These are phyloP conservation scores for Eleutherodactylus coqui DNA, from an alignment of 2,797 vertebrate species.

Conservation along the genomic window DNA sequence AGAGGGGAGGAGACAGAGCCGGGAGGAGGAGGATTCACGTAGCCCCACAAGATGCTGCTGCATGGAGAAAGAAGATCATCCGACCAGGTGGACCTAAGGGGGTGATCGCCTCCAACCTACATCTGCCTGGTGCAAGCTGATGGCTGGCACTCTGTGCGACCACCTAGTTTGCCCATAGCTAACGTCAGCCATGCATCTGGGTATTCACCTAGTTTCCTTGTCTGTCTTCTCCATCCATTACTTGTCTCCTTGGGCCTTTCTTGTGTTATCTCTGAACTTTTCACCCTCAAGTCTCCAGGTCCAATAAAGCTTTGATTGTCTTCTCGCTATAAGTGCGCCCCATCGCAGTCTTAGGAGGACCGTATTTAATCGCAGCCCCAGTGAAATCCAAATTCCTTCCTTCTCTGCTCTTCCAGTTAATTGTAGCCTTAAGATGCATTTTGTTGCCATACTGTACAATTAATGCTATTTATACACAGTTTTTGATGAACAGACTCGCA, in stretches of 20 bases:
- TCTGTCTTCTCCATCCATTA: no score
- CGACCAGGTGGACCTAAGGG: no score
- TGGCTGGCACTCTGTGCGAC: no score
- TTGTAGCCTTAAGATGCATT: conserved; percentile 38
- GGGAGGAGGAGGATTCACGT: no score
- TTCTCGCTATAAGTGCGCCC: not conserved
- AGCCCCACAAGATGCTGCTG: no score
- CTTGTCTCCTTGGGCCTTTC: not conserved
- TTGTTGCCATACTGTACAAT: conserved; percentile 29
- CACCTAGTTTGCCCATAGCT: no score
- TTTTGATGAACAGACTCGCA: conserved; percentile 45
- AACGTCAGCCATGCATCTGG: no score
- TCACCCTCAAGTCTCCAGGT: not conserved
- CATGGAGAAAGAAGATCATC: no score
- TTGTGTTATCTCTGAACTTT: conserved; percentile 4
- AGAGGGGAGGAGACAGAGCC: no score
- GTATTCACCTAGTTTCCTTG: no score
- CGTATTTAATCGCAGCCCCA: not conserved
- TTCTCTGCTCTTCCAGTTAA: conserved; percentile 13
- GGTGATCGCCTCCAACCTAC: no score
- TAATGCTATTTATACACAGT: conserved; percentile 24
- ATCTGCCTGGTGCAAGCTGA: no score
- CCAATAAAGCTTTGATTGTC: not conserved
- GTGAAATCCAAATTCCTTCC: not conserved
- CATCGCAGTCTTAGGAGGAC: not conserved